phyloP scores from a whole-genome alignment of 92 coral and sea anemone genomes.

The Epizoanthus scotinus region DNA sequence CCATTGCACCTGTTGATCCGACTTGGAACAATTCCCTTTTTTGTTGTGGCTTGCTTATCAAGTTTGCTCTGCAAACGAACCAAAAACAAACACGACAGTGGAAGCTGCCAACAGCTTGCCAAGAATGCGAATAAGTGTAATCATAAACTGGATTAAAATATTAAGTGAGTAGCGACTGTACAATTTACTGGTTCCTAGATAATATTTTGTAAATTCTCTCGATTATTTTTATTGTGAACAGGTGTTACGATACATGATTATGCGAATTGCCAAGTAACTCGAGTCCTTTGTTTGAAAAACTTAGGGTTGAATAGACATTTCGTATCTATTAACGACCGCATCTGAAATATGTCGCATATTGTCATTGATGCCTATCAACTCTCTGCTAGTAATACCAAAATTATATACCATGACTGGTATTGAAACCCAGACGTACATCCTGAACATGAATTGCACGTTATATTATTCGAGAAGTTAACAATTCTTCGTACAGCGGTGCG shows the following conservation, averaged over 20 bases:
- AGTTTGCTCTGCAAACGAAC: background rate
- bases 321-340: slow-evolving; percentile 1
- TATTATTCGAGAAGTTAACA: too few species aligned
- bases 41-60: background rate
- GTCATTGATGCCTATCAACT: background rate
- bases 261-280: slow-evolving; percentile 5
- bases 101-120: slow-evolving; percentile 3
- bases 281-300: slow-evolving; percentile 9
- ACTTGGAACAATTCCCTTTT: background rate
- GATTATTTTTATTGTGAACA: slow-evolving; percentile 26
- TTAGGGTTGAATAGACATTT: background rate
- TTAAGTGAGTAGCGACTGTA: background rate
- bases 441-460: too few species aligned
- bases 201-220: slow-evolving; percentile 4
- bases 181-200: background rate
- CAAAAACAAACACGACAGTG: background rate
- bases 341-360: background rate
- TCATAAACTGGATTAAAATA: background rate
- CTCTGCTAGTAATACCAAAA: too few species aligned
- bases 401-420: too few species aligned
- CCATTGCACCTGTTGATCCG: slow-evolving; percentile 38
- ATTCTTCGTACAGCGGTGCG: background rate
- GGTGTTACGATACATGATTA: slow-evolving; percentile 39
- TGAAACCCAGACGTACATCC: too few species aligned
- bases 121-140: background rate